Evolutionary conservation across 2,797 vertebrate genomes (phyloP).

Genomic region (Sandelia bainsii): DNA sequence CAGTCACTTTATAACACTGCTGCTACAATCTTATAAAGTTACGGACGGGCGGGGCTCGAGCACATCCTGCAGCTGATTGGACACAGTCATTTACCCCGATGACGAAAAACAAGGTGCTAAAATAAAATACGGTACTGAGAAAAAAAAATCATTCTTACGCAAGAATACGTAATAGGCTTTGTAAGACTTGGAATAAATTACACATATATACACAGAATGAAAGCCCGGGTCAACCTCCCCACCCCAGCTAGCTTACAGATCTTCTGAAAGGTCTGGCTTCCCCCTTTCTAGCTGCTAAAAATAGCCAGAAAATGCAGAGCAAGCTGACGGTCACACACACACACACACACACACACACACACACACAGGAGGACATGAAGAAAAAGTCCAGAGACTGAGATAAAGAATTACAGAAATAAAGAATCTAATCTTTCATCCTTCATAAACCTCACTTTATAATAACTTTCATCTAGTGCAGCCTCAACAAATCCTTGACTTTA

Average conservation of each 20-base stretch:
- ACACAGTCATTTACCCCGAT: not conserved
- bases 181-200: not conserved
- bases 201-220: not conserved
- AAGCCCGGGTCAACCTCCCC: fast-evolving
- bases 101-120: not conserved
- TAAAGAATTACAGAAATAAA: too few species aligned
- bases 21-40: conserved; percentile 68
- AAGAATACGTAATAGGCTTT: too few species aligned
- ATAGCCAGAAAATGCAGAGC: conserved; percentile 17
- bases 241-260: not conserved
- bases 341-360: not conserved
- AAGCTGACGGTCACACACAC: not conserved
- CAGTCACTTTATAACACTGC: conserved; percentile 49
- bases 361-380: not conserved
- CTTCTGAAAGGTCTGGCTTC: not conserved
- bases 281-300: conserved; percentile 19
- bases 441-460: too few species aligned
- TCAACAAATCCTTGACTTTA: too few species aligned
- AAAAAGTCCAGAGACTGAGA: not conserved
- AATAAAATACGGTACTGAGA: not conserved
- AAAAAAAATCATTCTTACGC: not conserved
- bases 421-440: too few species aligned
- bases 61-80: conserved; percentile 58
- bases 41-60: conserved; percentile 55
- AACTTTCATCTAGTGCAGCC: too few species aligned